Percentiles rank a stretch among this genome's conserved stretches.
phyloP scores from a whole-genome alignment of 2,888 invertebrate species.

The Trichopoda pennipes region DNA sequence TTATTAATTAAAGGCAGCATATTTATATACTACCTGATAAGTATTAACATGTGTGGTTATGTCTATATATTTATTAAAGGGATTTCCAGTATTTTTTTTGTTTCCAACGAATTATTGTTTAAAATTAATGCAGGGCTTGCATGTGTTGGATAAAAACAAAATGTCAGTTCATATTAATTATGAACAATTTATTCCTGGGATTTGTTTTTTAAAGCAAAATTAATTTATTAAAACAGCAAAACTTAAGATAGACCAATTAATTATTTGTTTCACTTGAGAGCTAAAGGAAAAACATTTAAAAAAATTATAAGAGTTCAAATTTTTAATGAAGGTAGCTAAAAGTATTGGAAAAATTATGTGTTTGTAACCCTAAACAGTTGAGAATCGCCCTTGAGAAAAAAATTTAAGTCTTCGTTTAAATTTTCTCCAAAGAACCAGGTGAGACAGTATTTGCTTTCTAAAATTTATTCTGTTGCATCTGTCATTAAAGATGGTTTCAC shows the following conservation, averaged over 20 bases:
- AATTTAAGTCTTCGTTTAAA: no score
- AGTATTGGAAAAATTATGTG: background rate
- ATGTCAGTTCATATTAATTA: slow-evolving; percentile 72
- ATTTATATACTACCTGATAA: slow-evolving; percentile 46
- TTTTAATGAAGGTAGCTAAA: background rate
- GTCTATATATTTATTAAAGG: slow-evolving; percentile 48
- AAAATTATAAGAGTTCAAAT: background rate
- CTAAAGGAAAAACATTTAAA: background rate
- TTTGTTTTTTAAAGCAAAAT: slow-evolving; percentile 52
- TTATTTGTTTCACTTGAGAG: background rate
- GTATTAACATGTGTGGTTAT: background rate
- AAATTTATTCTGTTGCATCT: no score
- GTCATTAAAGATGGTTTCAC: no score
- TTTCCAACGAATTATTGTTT: slow-evolving; percentile 10
- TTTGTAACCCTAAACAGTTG: no score
- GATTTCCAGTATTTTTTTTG: slow-evolving; percentile 45
- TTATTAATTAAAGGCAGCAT: slow-evolving; percentile 71
- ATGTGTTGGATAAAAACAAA: slow-evolving; percentile 52
- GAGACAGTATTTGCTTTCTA: no score
- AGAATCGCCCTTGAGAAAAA: no score
- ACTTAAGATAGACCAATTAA: background rate
- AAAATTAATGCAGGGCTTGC: slow-evolving; percentile 35
- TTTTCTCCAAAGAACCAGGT: no score
- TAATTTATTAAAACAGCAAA: background rate
- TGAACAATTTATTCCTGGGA: slow-evolving; percentile 71